Evolutionary conservation across 2,888 invertebrate genomes (phyloP).

Genomic region (Ornithoptera alexandrae): DNA sequence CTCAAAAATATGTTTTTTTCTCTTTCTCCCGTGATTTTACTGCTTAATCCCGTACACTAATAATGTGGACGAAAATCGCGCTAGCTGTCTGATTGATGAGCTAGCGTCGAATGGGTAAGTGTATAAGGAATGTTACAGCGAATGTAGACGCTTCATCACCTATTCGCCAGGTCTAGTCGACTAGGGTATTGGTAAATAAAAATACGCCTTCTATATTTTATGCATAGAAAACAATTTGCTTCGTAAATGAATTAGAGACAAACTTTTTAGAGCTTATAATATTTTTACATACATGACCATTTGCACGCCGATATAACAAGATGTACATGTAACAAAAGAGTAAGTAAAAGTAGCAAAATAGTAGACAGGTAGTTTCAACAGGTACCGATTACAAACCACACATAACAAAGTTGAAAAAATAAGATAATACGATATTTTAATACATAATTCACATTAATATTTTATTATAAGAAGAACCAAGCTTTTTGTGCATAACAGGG

Average conservation of each 20-base stretch:
- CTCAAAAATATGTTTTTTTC: slow-evolving; percentile 63
- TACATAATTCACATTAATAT: not conserved
- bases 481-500: not conserved
- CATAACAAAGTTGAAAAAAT: not conserved
- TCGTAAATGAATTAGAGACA: slow-evolving; percentile 14
- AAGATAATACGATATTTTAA: not conserved
- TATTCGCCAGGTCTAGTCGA: slow-evolving; percentile 48
- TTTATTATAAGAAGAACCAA: not conserved
- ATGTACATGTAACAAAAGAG: not conserved
- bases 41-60: slow-evolving; percentile 71
- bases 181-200: slow-evolving; percentile 26
- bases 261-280: slow-evolving; percentile 7
- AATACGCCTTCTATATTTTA: slow-evolving; percentile 32
- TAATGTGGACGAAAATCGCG: slow-evolving; percentile 61
- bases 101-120: slow-evolving; percentile 90
- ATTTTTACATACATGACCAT: not conserved
- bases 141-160: slow-evolving; percentile 63
- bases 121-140: slow-evolving; percentile 46
- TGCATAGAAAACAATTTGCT: slow-evolving; percentile 33
- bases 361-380: slow-evolving; percentile 17
- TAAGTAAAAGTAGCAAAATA: slow-evolving; percentile 8
- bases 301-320: slow-evolving; percentile 10
- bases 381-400: slow-evolving; percentile 8
- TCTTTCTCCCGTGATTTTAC: slow-evolving; percentile 73
- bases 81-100: slow-evolving; percentile 93